Evolutionary conservation across 2,888 invertebrate genomes (phyloP).

Genomic region (Hetaerina titia): DNA sequence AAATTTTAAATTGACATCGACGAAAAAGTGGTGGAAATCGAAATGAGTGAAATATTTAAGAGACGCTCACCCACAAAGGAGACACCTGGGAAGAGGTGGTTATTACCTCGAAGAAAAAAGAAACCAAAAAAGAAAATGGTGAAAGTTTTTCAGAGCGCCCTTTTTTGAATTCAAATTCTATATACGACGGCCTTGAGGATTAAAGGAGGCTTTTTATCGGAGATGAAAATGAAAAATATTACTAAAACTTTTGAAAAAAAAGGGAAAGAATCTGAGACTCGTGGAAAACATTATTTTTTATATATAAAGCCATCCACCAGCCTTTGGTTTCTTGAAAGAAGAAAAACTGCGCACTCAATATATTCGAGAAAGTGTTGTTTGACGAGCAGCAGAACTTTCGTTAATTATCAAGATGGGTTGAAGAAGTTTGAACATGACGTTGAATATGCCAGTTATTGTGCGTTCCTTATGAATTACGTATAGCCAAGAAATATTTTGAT

Average conservation of each 20-base stretch:
- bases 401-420: not conserved
- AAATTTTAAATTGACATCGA: not conserved
- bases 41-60: not conserved
- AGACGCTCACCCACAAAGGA: not conserved
- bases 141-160: not conserved
- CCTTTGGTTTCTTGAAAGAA: not conserved
- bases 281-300: not conserved
- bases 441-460: not conserved
- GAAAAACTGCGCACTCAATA: not conserved
- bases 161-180: not conserved
- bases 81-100: not conserved
- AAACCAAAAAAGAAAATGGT: not conserved
- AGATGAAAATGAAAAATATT: constrained; percentile 13
- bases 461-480: not conserved
- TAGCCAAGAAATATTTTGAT: not conserved
- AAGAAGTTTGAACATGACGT: not conserved
- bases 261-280: not conserved
- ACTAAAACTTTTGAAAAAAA: not conserved
- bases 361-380: not conserved
- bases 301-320: not conserved
- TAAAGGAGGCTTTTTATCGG: not conserved
- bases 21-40: not conserved
- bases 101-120: not conserved
- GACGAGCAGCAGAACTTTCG: not conserved
- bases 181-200: not conserved